phyloP scores from a whole-genome alignment of 64 coral and sea anemone species.

The Pachyseris speciosa region DNA sequence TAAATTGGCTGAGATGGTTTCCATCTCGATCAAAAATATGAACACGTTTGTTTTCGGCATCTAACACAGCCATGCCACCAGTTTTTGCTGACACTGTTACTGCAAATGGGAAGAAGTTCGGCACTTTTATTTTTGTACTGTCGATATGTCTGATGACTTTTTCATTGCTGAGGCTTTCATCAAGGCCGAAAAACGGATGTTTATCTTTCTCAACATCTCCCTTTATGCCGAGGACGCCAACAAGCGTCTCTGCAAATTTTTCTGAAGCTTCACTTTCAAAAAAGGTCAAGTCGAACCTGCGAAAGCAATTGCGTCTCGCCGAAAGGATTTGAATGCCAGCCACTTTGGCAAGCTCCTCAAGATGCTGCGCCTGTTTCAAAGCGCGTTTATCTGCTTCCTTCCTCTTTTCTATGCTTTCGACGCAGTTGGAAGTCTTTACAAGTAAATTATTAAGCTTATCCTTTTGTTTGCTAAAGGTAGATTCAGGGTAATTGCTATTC shows the following conservation, averaged over 20 bases:
- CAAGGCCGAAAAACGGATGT: neutral
- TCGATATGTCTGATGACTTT: conserved; percentile 29
- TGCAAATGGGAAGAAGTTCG: conserved; percentile 5
- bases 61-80: neutral
- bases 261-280: neutral
- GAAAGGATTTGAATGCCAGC: conserved; percentile 44
- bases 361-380: neutral
- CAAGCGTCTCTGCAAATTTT: neutral
- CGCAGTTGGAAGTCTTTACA: neutral
- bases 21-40: conserved; percentile 18
- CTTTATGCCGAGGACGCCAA: neutral
- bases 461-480: conserved; percentile 35
- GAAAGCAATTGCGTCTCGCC: conserved; percentile 35
- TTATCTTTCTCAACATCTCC: neutral
- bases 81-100: conserved; percentile 10
- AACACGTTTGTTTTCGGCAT: conserved; percentile 23
- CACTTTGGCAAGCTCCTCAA: conserved; percentile 22
- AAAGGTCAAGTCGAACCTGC: conserved; percentile 7
- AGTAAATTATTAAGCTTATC: conserved; percentile 11
- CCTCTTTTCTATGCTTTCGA: conserved; percentile 5
- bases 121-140: neutral
- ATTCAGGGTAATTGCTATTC: conserved; percentile 21
- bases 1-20: conserved; percentile 14
- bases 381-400: neutral
- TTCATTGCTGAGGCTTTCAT: conserved; percentile 15